Base-by-base conservation (phyloP, 92 coral and sea anemone genomes). In the Siderastrea radians region DNA sequence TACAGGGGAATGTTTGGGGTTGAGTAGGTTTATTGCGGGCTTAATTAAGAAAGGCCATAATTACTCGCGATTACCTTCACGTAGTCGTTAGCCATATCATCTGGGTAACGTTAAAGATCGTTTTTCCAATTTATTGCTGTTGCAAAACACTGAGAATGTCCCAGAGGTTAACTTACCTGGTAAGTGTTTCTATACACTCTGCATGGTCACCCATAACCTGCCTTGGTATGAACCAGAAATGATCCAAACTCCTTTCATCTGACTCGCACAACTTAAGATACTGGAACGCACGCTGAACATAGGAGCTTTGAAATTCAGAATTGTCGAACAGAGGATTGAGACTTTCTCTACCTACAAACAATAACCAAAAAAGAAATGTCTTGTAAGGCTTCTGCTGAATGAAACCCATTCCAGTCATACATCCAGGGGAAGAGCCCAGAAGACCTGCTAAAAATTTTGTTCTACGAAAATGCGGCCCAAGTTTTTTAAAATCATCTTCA, bases 241-340 rank as follows among this genome's bases (percentile, higher is more conserved):
- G 54, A 83, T 96, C 96, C 88, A 96, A 86, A 78, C 70, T 81
- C 19, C 87, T 82, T 12, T 89, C 85, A 1, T 76, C 87, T 1
- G 75, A 15, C 48, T 87, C 94, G 70, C 88, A 93, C 43, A 85
- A 86, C 62, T 80, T 82, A 1, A 96, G 92, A 77, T 96, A 94
- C 90, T 94, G 99, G 81, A 93, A 94, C 9, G 94, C 92, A 15
- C 96, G 95, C 84, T 96, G 99, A 17, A 94, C 90, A 65, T 88
- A 87, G 10, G 88, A 62, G 84, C 96, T 94, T 47, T 84, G 89
- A 71, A 91, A 94, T 78, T 87, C 93, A 62, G 76, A 84, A 58
- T 87, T 78, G 77, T 94, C 97, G 65, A 96, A 94, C 72, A 92
- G 80, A 38, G 95, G 98, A 59, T 87, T 86, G 16, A 86, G 63